Conservation (phyloP, 1,140 invertebrate genomes). For the Leptinotarsa undecemlineata region DNA sequence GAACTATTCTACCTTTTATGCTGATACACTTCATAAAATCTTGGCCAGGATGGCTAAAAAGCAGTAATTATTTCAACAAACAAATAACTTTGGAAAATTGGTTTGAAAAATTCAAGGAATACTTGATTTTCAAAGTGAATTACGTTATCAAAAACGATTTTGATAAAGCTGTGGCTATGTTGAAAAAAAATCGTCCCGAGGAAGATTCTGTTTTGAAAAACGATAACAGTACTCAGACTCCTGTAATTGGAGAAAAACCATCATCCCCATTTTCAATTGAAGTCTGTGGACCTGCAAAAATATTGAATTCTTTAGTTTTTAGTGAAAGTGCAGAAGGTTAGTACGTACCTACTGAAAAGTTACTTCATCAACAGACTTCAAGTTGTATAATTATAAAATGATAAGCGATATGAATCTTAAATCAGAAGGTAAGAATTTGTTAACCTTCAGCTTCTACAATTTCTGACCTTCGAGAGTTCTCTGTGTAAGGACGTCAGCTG, state of each 20-base stretch:
- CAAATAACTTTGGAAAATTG: slow-evolving; percentile 35
- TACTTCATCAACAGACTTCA: too few relatives aligned
- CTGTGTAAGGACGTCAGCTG: too few relatives aligned
- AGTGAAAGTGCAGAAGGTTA: slow-evolving; percentile 31
- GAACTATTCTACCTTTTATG: slow-evolving; percentile 33
- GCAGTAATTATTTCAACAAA: slow-evolving; percentile 33
- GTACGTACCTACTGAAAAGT: not conserved
- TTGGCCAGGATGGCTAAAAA: slow-evolving; percentile 42
- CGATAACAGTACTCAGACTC: slow-evolving; percentile 32
- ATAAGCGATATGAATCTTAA: not conserved
- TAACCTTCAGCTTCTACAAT: too few relatives aligned
- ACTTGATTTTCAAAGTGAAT: slow-evolving; percentile 37
- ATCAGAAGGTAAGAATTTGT: too few relatives aligned
- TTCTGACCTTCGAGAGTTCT: too few relatives aligned
- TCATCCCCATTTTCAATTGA: slow-evolving; percentile 33
- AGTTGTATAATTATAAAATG: not conserved
- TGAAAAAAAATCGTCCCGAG: slow-evolving; percentile 1
- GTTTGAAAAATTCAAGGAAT: slow-evolving; percentile 39
- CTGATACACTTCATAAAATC: slow-evolving; percentile 38
- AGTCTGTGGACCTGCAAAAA: slow-evolving; percentile 24
- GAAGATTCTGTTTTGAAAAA: slow-evolving; percentile 23
- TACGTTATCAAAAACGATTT: slow-evolving; percentile 24
- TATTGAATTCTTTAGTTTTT: slow-evolving; percentile 40
- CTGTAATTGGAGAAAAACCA: slow-evolving; percentile 29
- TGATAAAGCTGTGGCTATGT: slow-evolving; percentile 9